Base-by-base conservation (phyloP, 2,888 invertebrate genomes). In the Bimastos eiseni region DNA sequence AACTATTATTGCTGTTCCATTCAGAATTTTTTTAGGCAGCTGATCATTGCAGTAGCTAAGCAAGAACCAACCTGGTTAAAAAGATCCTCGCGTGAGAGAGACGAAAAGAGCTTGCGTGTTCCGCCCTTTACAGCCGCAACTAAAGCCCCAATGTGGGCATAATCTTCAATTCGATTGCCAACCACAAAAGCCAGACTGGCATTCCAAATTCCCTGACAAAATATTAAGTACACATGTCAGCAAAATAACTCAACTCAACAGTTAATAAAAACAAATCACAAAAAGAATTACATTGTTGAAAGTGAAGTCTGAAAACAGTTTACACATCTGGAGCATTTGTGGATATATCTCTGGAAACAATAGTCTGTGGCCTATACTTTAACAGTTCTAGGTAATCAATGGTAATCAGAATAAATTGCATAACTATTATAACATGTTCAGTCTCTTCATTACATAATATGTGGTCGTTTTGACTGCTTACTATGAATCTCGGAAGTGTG, bases 201-300 rank as follows among this genome's bases (percentile, higher is more conserved):
- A 91, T 93, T 94, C 94, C 94, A 94, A 89, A 92, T 93, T 41
- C 93, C 94, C 94, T 94, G 91, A 37, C 92, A 92, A 36, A 21
- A 91, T 89, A 21, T 38, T 89, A 13, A 86, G 6, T 15, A 86
- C 34, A 86, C 3, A 4, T 24, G 86, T 36, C 21, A 86, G 86
- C 0, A 84, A 70, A 3, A 70, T 8, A 49, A 49, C 1, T 49
- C 3, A 49, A 1, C 24, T 49, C 21, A n/a, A 70, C 30, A n/a
- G 24, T 55, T 2, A 55, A 55, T 55, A 30, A 24, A n/a, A 24
- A 55, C 55, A 55, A 55, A 55, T 24, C 24, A 55, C 30, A 55
- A 24, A 17, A 30, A 44, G 5, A 19, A 30, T 55, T 30, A 55
- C 24, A 55, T 30, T 30, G 30, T n/a, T 70, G 70, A n/a, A 70